Conservation (phyloP, 2,113 vertebrate genomes). For the Sakesphorus luctuosus region DNA sequence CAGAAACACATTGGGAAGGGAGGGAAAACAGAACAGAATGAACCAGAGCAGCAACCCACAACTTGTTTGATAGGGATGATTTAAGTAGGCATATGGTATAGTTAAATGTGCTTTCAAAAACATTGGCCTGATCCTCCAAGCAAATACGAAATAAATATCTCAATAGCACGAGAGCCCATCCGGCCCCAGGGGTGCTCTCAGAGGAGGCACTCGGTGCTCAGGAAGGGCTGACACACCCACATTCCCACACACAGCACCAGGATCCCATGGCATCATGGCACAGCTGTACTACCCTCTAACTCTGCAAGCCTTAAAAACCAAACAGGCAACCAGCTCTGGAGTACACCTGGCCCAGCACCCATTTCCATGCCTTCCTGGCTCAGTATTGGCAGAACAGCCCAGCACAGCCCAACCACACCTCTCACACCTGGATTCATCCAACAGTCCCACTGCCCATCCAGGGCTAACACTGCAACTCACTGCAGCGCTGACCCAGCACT, state of each 20-base stretch:
- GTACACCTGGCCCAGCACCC: neutral
- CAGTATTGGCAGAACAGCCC: neutral
- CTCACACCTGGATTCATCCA: neutral
- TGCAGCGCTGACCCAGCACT: neutral
- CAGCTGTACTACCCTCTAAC: neutral
- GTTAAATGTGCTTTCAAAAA: slow-evolving; percentile 80
- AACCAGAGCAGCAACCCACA: slow-evolving; percentile 75
- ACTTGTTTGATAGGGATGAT: slow-evolving; percentile 78
- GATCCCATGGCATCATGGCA: neutral
- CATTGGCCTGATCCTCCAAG: slow-evolving; percentile 76
- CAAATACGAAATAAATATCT: slow-evolving; percentile 73
- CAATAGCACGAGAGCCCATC: slow-evolving; percentile 54
- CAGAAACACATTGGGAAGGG: slow-evolving; percentile 76
- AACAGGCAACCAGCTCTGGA: neutral
- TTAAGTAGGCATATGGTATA: slow-evolving; percentile 83
- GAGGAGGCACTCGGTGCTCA: slow-evolving; percentile 15
- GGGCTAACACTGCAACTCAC: neutral
- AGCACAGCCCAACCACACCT: neutral
- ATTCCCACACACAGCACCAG: neutral
- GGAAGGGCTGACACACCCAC: slow-evolving; percentile 8
- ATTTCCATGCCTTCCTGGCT: neutral
- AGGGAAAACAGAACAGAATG: slow-evolving; percentile 77
- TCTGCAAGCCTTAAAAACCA: neutral
- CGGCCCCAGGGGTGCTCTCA: slow-evolving; percentile 15
- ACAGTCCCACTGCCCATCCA: neutral